These are phyloP conservation scores for Antechinus stuartii DNA, from an alignment of 2,113 vertebrate species.

Conservation along the genomic window DNA sequence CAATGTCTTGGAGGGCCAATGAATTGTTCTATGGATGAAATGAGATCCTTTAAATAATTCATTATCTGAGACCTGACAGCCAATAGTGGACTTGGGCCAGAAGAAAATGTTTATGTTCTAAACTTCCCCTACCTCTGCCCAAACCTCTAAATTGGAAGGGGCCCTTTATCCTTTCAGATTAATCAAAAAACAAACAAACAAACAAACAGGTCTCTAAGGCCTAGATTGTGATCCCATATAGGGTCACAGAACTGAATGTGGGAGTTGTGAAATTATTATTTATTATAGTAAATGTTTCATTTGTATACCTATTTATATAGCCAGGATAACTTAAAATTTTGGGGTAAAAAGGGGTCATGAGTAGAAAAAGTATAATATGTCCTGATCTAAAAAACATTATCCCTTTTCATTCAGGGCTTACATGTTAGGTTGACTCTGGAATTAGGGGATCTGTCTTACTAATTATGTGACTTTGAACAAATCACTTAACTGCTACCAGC, in stretches of 20 bases:
- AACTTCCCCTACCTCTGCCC: neutral
- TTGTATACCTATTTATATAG: no score
- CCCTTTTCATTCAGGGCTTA: neutral
- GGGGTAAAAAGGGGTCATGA: no score
- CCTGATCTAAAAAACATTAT: neutral
- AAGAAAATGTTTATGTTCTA: constrained; percentile 7
- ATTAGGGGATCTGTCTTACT: neutral
- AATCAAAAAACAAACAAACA: neutral
- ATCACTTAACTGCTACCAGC: neutral
- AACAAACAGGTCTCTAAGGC: no score
- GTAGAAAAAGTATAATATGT: no score
- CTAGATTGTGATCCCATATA: no score
- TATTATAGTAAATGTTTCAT: no score
- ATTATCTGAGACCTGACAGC: neutral
- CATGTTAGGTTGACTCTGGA: neutral
- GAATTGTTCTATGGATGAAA: neutral
- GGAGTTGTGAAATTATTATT: no score
- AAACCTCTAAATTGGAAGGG: neutral
- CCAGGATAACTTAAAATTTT: no score
- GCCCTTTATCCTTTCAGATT: neutral
- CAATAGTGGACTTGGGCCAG: constrained; percentile 14
- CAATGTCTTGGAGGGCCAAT: neutral
- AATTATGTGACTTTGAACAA: neutral
- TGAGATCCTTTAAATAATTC: neutral
- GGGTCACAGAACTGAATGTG: no score